phyloP scores from a whole-genome alignment of 2,113 vertebrate species.

The Sorex araneus region DNA sequence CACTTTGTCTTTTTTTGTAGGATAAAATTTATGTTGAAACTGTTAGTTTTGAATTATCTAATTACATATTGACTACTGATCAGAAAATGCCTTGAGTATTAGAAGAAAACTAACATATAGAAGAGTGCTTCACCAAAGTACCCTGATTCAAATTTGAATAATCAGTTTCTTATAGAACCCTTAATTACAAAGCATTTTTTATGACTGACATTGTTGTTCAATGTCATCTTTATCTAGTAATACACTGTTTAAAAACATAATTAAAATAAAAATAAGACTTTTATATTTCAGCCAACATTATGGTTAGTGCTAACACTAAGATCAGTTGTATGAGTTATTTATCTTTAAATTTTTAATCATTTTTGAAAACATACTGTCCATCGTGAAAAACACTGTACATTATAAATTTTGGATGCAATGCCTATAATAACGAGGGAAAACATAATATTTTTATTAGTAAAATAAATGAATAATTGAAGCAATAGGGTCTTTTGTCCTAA shows the following conservation, averaged over 20 bases:
- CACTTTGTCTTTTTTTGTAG: slow-evolving; percentile 80
- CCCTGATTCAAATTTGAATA: slow-evolving; percentile 54
- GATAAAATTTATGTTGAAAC: slow-evolving; percentile 47
- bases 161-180: slow-evolving; percentile 55
- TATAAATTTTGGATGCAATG: slow-evolving; percentile 17
- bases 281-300: background rate
- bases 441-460: background rate
- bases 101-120: slow-evolving; percentile 8
- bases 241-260: background rate
- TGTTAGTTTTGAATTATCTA: slow-evolving; percentile 58
- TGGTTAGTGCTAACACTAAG: slow-evolving; percentile 36
- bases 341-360: slow-evolving; percentile 50
- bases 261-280: slow-evolving; percentile 52
- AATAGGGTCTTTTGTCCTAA: slow-evolving; percentile 17
- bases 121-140: slow-evolving; percentile 44
- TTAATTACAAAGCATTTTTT: slow-evolving; percentile 59
- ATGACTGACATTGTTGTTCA: slow-evolving; percentile 9
- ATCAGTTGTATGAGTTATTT: slow-evolving; percentile 36
- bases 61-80: slow-evolving; percentile 23
- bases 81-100: slow-evolving; percentile 55
- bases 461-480: slow-evolving; percentile 44
- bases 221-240: slow-evolving; percentile 48
- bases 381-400: background rate
- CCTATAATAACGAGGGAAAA: background rate
- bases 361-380: slow-evolving; percentile 20